Conservation (phyloP, 2,888 invertebrate genomes). For the Melanchra persicariae region DNA sequence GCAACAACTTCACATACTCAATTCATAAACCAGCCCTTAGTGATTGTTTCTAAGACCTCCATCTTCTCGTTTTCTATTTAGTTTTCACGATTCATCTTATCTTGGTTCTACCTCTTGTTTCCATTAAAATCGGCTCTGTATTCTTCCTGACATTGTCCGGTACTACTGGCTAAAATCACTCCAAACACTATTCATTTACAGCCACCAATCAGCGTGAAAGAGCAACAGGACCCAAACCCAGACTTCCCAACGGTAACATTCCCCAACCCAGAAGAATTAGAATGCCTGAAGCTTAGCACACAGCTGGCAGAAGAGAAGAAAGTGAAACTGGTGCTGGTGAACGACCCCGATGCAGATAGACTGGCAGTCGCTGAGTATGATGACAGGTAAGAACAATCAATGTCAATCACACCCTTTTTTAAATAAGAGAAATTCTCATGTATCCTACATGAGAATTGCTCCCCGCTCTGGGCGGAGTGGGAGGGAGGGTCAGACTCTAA, state of each 20-base stretch:
- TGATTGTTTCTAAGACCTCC: too few species aligned
- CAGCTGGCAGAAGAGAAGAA: slow-evolving; percentile 93
- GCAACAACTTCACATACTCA: too few species aligned
- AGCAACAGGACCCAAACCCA: slow-evolving; percentile 97
- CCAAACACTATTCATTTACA: slow-evolving; percentile 65
- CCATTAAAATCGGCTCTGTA: neutral
- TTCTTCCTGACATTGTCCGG: neutral
- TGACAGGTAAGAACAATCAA: slow-evolving; percentile 85
- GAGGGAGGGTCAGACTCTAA: too few species aligned
- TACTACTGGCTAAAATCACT: neutral
- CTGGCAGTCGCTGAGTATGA: slow-evolving; percentile 97
- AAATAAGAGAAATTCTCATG: too few species aligned
- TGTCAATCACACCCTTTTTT: too few species aligned
- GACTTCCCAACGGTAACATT: slow-evolving; percentile 99
- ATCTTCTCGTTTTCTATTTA: too few species aligned
- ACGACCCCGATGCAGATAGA: slow-evolving; percentile 99
- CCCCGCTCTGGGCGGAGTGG: too few species aligned
- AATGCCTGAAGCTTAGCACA: slow-evolving; percentile 94
- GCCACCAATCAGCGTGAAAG: slow-evolving; percentile 92
- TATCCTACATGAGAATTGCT: too few species aligned
- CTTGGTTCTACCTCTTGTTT: neutral
- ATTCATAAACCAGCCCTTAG: too few species aligned
- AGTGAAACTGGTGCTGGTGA: slow-evolving; percentile 96
- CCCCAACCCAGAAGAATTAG: slow-evolving; percentile 99
- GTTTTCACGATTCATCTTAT: neutral